Conservation (phyloP, 2,113 vertebrate species). For the Fregata magnificens region DNA sequence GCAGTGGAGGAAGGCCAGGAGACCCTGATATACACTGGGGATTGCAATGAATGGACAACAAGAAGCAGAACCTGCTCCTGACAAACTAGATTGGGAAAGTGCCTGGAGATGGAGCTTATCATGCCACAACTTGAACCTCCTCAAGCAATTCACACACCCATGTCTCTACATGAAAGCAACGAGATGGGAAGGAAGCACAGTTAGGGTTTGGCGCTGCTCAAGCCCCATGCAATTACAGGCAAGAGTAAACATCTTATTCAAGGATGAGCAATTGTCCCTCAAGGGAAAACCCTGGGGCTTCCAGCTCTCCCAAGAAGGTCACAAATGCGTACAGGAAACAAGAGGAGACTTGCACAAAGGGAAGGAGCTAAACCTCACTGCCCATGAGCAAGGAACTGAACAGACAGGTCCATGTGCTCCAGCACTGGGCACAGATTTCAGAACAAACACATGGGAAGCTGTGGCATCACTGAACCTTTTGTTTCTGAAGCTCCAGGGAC, state of each 20-base stretch:
- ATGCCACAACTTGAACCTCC: constrained; percentile 47
- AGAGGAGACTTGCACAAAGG: constrained; percentile 46
- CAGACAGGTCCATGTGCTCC: background rate
- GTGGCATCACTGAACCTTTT: background rate
- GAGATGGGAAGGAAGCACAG: constrained; percentile 57
- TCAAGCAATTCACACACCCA: constrained; percentile 54
- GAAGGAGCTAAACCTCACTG: constrained; percentile 33
- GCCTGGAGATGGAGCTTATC: constrained; percentile 47
- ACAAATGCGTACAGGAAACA: constrained; percentile 51
- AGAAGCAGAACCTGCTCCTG: constrained; percentile 23
- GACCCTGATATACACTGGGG: background rate
- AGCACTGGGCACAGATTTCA: background rate
- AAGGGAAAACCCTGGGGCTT: constrained; percentile 48
- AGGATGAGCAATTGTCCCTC: constrained; percentile 46
- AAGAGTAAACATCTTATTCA: constrained; percentile 66
- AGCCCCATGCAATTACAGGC: constrained; percentile 46
- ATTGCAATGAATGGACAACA: background rate
- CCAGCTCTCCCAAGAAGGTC: constrained; percentile 58
- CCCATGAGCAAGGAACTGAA: background rate
- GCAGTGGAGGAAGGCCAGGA: background rate
- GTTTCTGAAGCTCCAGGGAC: background rate
- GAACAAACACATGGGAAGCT: background rate
- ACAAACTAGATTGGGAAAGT: constrained; percentile 49
- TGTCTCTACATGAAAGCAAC: constrained; percentile 56
- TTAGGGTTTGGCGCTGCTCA: constrained; percentile 30